Evolutionary conservation across 2,888 invertebrate species (phyloP).

Genomic region (Orthosia incerta): DNA sequence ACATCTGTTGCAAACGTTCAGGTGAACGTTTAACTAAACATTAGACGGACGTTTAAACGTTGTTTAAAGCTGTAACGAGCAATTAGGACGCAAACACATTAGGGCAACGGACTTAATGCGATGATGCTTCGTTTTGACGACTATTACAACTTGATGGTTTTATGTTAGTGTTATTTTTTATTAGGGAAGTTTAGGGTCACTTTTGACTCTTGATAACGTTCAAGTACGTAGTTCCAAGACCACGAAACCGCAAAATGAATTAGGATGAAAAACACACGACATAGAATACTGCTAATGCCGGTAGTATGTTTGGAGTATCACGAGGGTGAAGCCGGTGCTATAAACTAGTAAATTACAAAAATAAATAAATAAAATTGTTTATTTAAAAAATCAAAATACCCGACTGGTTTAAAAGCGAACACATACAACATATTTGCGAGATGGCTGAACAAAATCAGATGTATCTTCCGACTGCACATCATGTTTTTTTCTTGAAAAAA

Average conservation of each 20-base stretch:
- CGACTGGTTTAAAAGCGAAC: too few relatives aligned
- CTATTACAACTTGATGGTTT: background rate
- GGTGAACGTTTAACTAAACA: constrained; percentile 51
- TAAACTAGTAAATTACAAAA: too few relatives aligned
- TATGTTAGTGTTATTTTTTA: constrained; percentile 13
- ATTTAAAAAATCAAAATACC: too few relatives aligned
- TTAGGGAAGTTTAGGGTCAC: background rate
- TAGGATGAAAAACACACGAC: background rate
- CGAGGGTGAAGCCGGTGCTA: too few relatives aligned
- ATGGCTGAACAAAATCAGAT: too few relatives aligned
- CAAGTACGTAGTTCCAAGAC: background rate
- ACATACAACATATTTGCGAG: too few relatives aligned
- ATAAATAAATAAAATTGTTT: too few relatives aligned
- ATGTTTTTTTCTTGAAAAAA: too few relatives aligned
- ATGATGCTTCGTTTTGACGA: constrained; percentile 19
- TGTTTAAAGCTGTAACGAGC: constrained; percentile 51
- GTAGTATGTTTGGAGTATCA: too few relatives aligned
- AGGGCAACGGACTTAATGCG: constrained; percentile 39
- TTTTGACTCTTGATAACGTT: background rate
- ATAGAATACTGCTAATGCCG: too few relatives aligned
- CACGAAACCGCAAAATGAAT: too few relatives aligned
- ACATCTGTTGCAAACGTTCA: constrained; percentile 52
- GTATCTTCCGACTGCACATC: too few relatives aligned
- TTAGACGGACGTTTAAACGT: constrained; percentile 46
- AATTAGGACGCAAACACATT: constrained; percentile 50